phyloP scores from a whole-genome alignment of 2,888 invertebrate species.

The Melinaea marsaeus region DNA sequence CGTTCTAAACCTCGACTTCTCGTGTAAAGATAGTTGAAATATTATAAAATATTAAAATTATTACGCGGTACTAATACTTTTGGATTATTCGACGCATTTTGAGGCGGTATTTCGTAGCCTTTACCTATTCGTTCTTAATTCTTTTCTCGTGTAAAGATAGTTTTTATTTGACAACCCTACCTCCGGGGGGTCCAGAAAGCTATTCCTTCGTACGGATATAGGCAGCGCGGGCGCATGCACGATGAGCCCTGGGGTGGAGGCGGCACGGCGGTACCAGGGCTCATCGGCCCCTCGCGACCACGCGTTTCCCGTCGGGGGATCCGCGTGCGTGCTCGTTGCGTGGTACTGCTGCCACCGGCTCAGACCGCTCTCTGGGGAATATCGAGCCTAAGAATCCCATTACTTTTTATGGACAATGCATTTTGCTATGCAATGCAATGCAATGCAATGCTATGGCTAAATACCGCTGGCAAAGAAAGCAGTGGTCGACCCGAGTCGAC shows the following conservation, averaged over 20 bases:
- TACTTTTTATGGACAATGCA: background rate
- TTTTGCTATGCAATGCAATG: too few species aligned
- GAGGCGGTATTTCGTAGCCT: too few species aligned
- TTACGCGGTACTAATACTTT: too few species aligned
- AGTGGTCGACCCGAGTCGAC: slow-evolving; percentile 61
- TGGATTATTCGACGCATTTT: too few species aligned
- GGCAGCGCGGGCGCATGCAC: slow-evolving; percentile 63
- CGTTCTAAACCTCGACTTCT: too few species aligned
- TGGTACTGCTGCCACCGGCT: slow-evolving; percentile 67
- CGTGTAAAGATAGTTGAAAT: background rate
- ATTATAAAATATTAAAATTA: too few species aligned
- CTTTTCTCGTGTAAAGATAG: slow-evolving; percentile 1
- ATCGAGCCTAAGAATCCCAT: background rate
- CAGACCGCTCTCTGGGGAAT: slow-evolving; percentile 57
- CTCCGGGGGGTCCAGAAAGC: slow-evolving; percentile 45
- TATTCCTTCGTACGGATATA: slow-evolving; percentile 48
- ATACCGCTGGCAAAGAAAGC: slow-evolving; percentile 65
- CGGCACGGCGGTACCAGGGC: slow-evolving; percentile 62
- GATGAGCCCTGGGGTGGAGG: slow-evolving; percentile 46
- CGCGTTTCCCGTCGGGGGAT: slow-evolving; percentile 49
- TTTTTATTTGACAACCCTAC: slow-evolving; percentile 38
- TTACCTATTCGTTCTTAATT: too few species aligned
- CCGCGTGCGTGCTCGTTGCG: slow-evolving; percentile 53
- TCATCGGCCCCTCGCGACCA: slow-evolving; percentile 61
- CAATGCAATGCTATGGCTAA: too few species aligned